Evolutionary conservation across 2,113 vertebrate species (phyloP).

Genomic region (Pituophis catenifer): DNA sequence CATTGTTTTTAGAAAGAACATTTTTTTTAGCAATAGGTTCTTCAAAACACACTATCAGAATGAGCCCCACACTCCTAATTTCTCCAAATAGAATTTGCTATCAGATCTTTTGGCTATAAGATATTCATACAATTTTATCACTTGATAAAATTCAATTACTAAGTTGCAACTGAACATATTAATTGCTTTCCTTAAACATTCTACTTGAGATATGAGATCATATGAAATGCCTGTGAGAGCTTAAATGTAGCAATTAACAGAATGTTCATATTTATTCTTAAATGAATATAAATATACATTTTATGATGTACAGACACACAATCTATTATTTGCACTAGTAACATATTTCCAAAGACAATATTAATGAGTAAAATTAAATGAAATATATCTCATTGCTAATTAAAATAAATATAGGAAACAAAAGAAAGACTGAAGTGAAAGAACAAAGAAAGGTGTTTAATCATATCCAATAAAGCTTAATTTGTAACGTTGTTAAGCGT

Average conservation of each 20-base stretch:
- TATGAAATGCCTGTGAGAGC: background rate
- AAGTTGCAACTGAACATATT: background rate
- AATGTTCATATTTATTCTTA: background rate
- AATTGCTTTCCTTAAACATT: background rate
- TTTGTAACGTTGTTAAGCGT: background rate
- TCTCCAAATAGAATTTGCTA: background rate
- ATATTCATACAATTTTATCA: background rate
- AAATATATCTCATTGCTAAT: background rate
- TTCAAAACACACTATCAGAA: background rate
- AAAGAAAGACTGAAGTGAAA: background rate
- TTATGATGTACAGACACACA: background rate
- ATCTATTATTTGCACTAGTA: background rate
- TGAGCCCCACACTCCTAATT: background rate
- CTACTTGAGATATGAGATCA: background rate
- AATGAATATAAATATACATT: background rate
- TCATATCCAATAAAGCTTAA: background rate
- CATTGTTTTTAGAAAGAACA: background rate
- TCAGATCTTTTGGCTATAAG: background rate
- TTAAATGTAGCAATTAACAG: background rate
- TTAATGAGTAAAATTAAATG: background rate
- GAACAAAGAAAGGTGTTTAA: background rate
- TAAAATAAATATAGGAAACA: background rate
- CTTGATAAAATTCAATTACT: background rate
- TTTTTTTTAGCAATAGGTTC: background rate
- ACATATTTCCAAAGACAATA: background rate